phyloP scores from a whole-genome alignment of 2,113 vertebrate species.

The Apaloderma vittatum region DNA sequence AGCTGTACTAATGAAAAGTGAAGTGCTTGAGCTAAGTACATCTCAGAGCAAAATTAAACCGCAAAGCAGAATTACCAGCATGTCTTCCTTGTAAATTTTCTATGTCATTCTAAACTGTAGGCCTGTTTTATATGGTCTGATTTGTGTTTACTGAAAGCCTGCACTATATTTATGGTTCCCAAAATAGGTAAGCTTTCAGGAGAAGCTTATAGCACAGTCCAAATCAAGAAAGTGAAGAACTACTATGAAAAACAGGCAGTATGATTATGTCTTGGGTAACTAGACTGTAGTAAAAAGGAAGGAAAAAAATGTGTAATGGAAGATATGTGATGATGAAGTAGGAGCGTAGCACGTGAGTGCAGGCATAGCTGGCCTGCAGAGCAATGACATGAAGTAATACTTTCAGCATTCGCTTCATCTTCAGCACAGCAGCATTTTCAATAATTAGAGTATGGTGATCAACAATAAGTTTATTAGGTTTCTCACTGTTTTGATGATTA shows the following conservation, averaged over 20 bases:
- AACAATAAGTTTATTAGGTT: neutral
- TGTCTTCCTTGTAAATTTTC: neutral
- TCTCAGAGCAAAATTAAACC: neutral
- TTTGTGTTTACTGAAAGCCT: neutral
- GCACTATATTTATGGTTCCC: neutral
- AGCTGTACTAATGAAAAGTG: neutral
- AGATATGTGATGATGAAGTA: neutral
- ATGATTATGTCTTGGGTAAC: rapidly evolving
- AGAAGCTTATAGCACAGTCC: neutral
- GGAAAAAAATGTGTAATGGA: neutral
- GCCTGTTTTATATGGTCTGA: neutral
- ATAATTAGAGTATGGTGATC: neutral
- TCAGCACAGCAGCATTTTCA: neutral
- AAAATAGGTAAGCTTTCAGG: neutral
- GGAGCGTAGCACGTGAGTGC: neutral
- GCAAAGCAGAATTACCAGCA: neutral
- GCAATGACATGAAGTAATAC: neutral
- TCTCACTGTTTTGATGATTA: neutral
- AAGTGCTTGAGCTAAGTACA: neutral
- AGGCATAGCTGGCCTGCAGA: neutral
- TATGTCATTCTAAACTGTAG: neutral
- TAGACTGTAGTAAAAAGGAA: neutral
- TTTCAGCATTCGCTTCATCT: neutral
- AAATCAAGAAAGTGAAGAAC: neutral
- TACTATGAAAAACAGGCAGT: neutral